Percentiles rank a stretch among this genome's conserved stretches.
Evolutionary conservation across 1,140 invertebrate genomes (phyloP).

Genomic region (Arion vulgaris): DNA sequence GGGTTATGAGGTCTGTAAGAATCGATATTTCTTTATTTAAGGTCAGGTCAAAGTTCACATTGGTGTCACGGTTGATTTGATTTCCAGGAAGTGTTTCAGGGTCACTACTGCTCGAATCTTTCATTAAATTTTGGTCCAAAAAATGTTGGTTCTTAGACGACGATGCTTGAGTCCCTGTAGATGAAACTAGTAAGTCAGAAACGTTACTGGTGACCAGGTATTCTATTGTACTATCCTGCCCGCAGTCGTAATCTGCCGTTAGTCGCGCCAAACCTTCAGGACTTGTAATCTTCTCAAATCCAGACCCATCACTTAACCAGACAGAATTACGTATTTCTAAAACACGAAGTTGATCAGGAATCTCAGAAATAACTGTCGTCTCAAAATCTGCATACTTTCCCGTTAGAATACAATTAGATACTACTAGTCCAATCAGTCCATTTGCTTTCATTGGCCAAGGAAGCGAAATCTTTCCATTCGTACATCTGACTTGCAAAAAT

Average conservation of each 20-base stretch:
- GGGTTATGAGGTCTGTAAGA: neutral
- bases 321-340: neutral
- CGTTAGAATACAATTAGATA: neutral
- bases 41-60: too few relatives aligned
- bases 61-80: neutral
- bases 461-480: neutral
- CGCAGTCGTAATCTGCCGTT: conserved; percentile 22
- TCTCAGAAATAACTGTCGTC: neutral
- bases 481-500: conserved; percentile 12
- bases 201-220: conserved; percentile 8
- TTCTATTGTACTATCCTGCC: conserved; percentile 20
- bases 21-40: too few relatives aligned
- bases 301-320: conserved; percentile 6
- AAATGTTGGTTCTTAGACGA: neutral
- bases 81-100: too few relatives aligned
- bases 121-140: too few relatives aligned
- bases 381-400: conserved; percentile 14
- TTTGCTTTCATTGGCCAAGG: conserved; percentile 28
- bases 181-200: neutral
- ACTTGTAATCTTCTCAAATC: conserved; percentile 1
- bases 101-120: too few relatives aligned
- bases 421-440: neutral
- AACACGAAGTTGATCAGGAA: conserved; percentile 8
- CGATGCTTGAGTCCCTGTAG: neutral
- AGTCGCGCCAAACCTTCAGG: neutral